Base-by-base conservation (phyloP, 2,888 invertebrate genomes). In the Morinoia aosen region DNA sequence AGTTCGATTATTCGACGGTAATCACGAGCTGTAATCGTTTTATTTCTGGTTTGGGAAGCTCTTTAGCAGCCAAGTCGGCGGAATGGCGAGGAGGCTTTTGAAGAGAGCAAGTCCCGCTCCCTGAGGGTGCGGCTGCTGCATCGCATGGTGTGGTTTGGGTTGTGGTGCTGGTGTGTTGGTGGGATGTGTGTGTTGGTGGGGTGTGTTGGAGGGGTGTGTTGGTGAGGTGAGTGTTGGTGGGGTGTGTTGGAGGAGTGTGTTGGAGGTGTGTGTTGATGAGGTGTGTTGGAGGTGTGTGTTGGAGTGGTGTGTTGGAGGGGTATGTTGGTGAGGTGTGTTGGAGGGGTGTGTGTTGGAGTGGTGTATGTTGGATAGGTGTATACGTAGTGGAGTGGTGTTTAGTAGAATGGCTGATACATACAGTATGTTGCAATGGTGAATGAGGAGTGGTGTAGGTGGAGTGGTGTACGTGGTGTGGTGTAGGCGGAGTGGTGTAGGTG, bases 31-130 rank as follows among this genome's bases (percentile, higher is more conserved):
- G 93, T 57, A 93, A 93, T 93, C 93, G 93, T 56, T 93, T 93
- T 93, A 93, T 56, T 93, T 93, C 93, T 93, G 93, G 93, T 93
- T 93, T 93, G 33, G 93, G 57, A 93, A 48, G 48, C 48, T 93
- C 93, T 93, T 93, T 93, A 57, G 56, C 93, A 48, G 93, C 57
- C n/a, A 56, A 93, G 93, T 57, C 33, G n/a, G 57, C 93, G 93
- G 57, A 33, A 93, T 33, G 93, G 25, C 57, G 93, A 93, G 57
- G 25, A 12, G 19, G 3, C 57, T 93, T 57, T 93, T 93, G 93
- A 57, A 93, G 19, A 93, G 57, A 5, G 91, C 40, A 39, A 88
- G 33, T 33, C 14, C 12, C 16, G 90, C 90, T 39, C 16, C 8
- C 39, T 39, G 90, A 90, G 90, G 90, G 48, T 7, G 90, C 90